Evolutionary conservation across 2,113 vertebrate genomes (phyloP).

Genomic region (Centropus bengalensis): DNA sequence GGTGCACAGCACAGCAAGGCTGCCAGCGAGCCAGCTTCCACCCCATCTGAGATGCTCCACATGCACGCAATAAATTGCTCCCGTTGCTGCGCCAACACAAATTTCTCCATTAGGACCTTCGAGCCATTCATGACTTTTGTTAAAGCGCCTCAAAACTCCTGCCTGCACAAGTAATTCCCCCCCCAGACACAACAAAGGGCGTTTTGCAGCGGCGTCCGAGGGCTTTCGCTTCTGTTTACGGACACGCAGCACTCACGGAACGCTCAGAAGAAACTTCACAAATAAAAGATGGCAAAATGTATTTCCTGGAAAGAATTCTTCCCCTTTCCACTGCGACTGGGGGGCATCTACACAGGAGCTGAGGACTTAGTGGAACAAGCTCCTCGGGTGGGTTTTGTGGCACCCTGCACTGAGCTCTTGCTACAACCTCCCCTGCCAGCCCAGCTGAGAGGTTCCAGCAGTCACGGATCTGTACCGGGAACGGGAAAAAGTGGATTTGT

Average conservation of each 20-base stretch:
- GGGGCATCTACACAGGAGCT: neutral
- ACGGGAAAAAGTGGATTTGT: neutral
- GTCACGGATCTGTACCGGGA: fast-evolving
- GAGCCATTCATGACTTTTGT: neutral
- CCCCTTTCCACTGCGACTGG: neutral
- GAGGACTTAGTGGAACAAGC: neutral
- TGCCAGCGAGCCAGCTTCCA: neutral
- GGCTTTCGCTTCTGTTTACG: neutral
- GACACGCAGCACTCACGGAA: neutral
- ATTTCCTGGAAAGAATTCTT: neutral
- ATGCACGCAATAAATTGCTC: neutral
- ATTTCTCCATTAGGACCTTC: neutral
- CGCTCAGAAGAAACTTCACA: neutral
- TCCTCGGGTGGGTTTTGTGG: neutral
- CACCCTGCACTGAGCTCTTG: neutral
- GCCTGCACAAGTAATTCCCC: neutral
- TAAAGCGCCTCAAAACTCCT: neutral
- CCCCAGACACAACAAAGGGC: neutral
- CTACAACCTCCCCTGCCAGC: neutral
- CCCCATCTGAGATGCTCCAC: neutral
- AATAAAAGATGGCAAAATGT: neutral
- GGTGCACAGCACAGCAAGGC: neutral
- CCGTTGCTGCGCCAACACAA: neutral
- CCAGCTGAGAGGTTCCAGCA: neutral
- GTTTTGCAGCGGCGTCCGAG: neutral